These are phyloP conservation scores for Vulpes vulpes DNA, from an alignment of 2,113 vertebrate species.

Conservation along the genomic window DNA sequence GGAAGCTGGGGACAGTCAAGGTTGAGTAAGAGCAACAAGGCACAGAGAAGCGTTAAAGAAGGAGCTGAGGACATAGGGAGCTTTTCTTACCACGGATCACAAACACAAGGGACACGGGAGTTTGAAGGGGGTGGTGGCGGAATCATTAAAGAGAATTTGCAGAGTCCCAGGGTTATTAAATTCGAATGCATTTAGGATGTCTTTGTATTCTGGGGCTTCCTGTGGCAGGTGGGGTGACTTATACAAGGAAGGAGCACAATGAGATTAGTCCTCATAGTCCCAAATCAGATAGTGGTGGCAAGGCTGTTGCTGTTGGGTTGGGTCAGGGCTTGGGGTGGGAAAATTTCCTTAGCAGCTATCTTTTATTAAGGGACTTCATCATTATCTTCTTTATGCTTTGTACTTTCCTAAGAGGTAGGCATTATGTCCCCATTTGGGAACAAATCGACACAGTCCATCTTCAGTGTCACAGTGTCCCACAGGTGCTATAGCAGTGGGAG, in stretches of 20 bases:
- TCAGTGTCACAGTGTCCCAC: not conserved
- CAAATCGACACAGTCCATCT: not conserved
- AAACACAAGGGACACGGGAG: not conserved
- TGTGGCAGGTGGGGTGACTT: not conserved
- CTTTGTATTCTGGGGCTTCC: not conserved
- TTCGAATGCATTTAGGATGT: not conserved
- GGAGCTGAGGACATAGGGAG: not conserved
- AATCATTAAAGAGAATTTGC: not conserved
- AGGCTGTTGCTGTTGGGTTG: not conserved
- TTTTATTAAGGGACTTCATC: not conserved
- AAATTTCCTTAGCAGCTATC: not conserved
- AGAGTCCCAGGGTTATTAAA: not conserved
- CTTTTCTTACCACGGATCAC: not conserved
- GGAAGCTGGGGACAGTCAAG: not conserved
- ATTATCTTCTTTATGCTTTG: not conserved
- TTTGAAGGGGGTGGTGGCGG: not conserved
- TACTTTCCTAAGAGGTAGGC: not conserved
- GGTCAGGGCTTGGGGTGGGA: not conserved
- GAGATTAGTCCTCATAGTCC: not conserved
- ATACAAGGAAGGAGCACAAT: not conserved
- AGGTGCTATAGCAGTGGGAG: not conserved
- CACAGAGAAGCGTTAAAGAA: not conserved
- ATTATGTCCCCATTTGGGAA: not conserved
- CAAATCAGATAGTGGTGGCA: not conserved
- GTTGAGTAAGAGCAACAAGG: not conserved